Conservation (phyloP, 2,888 invertebrate genomes). For the Orthosia incerta region DNA sequence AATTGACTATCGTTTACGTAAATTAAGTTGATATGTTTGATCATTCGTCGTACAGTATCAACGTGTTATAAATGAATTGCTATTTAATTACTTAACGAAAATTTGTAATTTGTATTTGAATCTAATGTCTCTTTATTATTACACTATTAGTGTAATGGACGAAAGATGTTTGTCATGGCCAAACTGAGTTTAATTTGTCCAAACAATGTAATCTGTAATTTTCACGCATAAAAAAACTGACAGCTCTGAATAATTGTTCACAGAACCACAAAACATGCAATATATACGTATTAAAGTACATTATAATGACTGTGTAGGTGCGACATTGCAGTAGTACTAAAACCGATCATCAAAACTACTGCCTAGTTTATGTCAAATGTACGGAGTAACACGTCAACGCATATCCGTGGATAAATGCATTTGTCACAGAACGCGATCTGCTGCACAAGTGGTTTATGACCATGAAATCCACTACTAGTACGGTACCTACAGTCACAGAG, state of each 20-base stretch:
- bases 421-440: slow-evolving; percentile 9
- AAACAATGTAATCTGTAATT: neutral
- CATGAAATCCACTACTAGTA: neutral
- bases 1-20: slow-evolving; percentile 4
- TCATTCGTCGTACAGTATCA: slow-evolving; percentile 10
- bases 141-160: slow-evolving; percentile 29
- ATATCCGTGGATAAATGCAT: slow-evolving; percentile 24
- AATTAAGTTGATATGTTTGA: slow-evolving; percentile 29
- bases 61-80: slow-evolving; percentile 15
- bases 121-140: neutral
- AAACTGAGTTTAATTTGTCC: neutral
- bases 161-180: neutral
- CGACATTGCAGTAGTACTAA: slow-evolving; percentile 20
- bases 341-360: slow-evolving; percentile 16
- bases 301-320: slow-evolving; percentile 15
- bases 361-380: slow-evolving; percentile 20
- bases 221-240: neutral
- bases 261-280: neutral
- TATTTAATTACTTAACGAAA: slow-evolving; percentile 28
- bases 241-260: slow-evolving; percentile 9
- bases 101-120: slow-evolving; percentile 4
- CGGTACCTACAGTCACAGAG: no score
- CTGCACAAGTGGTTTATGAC: neutral
- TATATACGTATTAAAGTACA: neutral
- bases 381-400: slow-evolving; percentile 5